Evolutionary conservation across 2,888 invertebrate genomes (phyloP), one percentile per base, ranked within the genome.

Genomic region (Leptopilina myrica): DNA sequence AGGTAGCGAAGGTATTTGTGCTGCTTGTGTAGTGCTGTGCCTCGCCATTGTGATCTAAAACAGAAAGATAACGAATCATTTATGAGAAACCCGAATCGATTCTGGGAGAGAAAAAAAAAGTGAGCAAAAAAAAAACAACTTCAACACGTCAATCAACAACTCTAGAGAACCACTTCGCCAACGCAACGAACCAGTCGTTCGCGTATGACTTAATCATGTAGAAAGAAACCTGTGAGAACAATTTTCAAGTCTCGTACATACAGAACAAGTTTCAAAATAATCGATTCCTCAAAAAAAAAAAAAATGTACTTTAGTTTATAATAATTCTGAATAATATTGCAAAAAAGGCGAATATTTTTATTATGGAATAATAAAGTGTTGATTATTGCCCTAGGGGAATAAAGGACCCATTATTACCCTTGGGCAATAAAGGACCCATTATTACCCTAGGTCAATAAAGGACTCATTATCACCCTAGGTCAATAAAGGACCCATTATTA

Each of bases 31-130:
- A 81, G 81, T 86, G 86, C 88, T 86, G 86, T 88, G 88, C 87
- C 89, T 89, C 84, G 89, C 85, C 86, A 90, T 87, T 86, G 89
- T 88, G 81, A 90, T 87, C 91, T 91, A 87, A 64, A 89, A 90
- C 82, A 84, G 67, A 73, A 53, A 73, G 69, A 53, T 73, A 73
- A 73, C 69, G 69, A 73, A 73, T 56, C 69, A 33, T 73, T 73
- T 73, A 33, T 33, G 8, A 73, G 49, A 73, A 5, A 73, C 53
- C 69, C 69, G 33, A 73, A 73, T 53, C 69, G 33, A 73, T 73
- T 73, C 49, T 4, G 9, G 33, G 26, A 73, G 12, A 20, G 49
- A 20, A 12, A 49, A 12, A 49, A 4, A 46, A 9, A 46, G 3
- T 9, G 46, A 9, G 46, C 46, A 46, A 46, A 46, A 46, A 4